These are phyloP conservation scores for Acyrthosiphon pisum DNA, from an alignment of 1,140 invertebrate species.

Conservation along the genomic window DNA sequence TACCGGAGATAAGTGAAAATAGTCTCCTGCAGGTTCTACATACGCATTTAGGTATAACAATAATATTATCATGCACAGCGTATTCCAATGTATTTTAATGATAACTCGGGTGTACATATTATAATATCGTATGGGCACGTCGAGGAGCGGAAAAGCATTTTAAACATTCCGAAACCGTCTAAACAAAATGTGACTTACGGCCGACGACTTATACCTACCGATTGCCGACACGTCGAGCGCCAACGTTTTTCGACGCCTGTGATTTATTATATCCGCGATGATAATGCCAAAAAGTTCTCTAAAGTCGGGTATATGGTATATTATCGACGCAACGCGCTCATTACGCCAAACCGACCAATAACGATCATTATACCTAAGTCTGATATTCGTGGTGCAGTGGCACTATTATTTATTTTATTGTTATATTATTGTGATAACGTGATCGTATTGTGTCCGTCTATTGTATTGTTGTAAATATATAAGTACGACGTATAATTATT, in stretches of 20 bases:
- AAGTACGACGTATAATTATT: background rate
- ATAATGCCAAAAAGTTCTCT: background rate
- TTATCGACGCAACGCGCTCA: background rate
- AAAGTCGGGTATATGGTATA: no score
- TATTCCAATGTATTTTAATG: background rate
- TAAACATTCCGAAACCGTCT: slow-evolving; percentile 9
- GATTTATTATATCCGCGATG: background rate
- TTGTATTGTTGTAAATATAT: background rate
- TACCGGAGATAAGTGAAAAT: background rate
- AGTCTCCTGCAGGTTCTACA: background rate
- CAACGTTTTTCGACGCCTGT: slow-evolving; percentile 9
- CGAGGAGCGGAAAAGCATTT: background rate
- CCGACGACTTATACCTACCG: background rate
- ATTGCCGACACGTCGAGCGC: background rate
- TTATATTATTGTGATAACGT: background rate
- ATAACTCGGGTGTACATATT: background rate
- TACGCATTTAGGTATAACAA: background rate
- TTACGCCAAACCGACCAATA: background rate
- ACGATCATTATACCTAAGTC: background rate
- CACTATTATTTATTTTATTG: background rate
- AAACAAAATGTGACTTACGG: slow-evolving; percentile 21
- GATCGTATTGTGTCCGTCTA: background rate
- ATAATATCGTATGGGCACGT: background rate
- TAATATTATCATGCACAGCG: background rate
- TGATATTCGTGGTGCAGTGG: background rate